Percentiles rank a stretch among this genome's conserved stretches.
phyloP scores from a whole-genome alignment of 2,888 invertebrate genomes.

The Ypsolopha scabrella region DNA sequence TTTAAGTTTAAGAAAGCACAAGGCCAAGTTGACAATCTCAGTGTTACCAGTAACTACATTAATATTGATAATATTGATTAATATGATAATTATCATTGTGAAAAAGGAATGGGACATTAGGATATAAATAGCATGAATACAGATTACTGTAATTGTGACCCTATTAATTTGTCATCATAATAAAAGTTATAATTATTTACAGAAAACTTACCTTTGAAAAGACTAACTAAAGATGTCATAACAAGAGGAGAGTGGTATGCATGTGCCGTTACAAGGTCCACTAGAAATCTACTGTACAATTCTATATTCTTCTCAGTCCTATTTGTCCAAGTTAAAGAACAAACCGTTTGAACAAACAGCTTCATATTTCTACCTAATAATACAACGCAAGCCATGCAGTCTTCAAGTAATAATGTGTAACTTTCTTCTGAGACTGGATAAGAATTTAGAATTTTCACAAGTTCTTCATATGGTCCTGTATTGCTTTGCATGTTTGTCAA shows the following conservation, averaged over 20 bases:
- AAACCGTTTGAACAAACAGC: slow-evolving; percentile 46
- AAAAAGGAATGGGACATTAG: too few relatives aligned
- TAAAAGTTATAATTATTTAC: not conserved
- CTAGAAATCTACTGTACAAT: slow-evolving; percentile 40
- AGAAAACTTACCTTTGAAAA: slow-evolving; percentile 45
- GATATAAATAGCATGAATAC: too few relatives aligned
- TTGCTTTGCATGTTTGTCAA: slow-evolving; percentile 41
- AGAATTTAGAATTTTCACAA: slow-evolving; percentile 55
- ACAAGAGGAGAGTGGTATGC: slow-evolving; percentile 53
- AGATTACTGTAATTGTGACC: too few relatives aligned
- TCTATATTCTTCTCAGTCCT: slow-evolving; percentile 37
- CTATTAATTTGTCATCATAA: too few relatives aligned
- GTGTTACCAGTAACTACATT: too few relatives aligned
- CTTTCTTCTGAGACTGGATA: slow-evolving; percentile 51
- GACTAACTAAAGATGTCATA: slow-evolving; percentile 39
- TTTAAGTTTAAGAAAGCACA: too few relatives aligned
- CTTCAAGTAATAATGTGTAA: slow-evolving; percentile 46
- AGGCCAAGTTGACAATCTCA: too few relatives aligned
- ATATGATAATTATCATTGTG: too few relatives aligned
- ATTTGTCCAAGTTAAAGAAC: slow-evolving; percentile 45
- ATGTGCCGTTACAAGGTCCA: slow-evolving; percentile 54
- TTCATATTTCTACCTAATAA: slow-evolving; percentile 43
- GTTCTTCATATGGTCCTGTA: slow-evolving; percentile 49
- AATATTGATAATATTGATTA: too few relatives aligned
- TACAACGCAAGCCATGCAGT: slow-evolving; percentile 49